Evolutionary conservation across 53 echinoderm and acorn worm species (phyloP), one percentile per base, ranked within the genome.

Genomic region (Zoroaster sp.): DNA sequence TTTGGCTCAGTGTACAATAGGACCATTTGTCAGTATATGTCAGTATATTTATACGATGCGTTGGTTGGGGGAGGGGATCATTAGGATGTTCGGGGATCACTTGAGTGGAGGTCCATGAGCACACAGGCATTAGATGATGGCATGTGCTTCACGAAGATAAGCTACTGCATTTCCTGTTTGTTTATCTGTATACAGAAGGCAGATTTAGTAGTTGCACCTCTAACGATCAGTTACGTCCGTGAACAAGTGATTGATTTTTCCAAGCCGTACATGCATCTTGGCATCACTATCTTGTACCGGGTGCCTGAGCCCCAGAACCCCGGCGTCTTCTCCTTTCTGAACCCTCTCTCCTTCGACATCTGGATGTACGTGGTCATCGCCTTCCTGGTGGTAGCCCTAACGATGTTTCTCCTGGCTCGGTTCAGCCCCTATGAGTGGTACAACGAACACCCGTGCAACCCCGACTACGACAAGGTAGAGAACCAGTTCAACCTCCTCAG

Each of bases 371-470:
- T 99, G 41, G 89, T 99, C 66, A 94, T 99, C 85, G 95, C 99
- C 2, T 99, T 93, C 77, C 94, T 99, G 1, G 93, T 92, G 4
- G 99, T 99, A 25, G 96, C 96, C 49, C 78, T 99, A 40, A 91
- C 93, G 59, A 91, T 99, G 55, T 99, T 99, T 76, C 83, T 99
- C 40, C 77, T 99, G 42, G 99, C 99, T 4, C 89, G 99, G 35
- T 99, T 99, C 86, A 99, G 95, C 40, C 99, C 99, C 4, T 99
- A 99, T 76, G 99, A 99, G 86, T 99, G 99, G 99, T 99, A 99
- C 92, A 99, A 99, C 88, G 91, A 93, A 33, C 99, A 99, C 44
- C 99, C 99, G 1, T 96, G 96, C 80, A 99, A 99, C 83, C 99
- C 99, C 4, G 99, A 99, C 12, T 99, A 96, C 82, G 99, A 99